A percentile compares a stretch with the other conserved stretches of the same genome.
Conservation (phyloP, 2,888 invertebrate genomes). For the Xylota sylvarum region DNA sequence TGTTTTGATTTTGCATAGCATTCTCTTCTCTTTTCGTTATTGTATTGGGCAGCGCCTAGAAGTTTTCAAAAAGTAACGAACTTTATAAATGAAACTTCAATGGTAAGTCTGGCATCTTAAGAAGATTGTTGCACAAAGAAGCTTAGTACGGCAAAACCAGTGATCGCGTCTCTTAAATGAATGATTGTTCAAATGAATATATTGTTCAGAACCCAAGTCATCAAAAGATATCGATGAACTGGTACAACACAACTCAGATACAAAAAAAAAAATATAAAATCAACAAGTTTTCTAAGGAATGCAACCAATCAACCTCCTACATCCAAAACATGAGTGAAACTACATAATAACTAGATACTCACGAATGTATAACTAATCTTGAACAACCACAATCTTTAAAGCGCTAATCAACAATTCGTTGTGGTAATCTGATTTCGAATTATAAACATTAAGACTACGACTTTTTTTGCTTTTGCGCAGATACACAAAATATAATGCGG, state of each 20-base stretch:
- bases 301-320: not conserved
- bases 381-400: not conserved
- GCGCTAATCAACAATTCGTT: constrained; percentile 4
- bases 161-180: too few relatives aligned
- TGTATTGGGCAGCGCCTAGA: too few relatives aligned
- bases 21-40: too few relatives aligned
- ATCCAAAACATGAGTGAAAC: not conserved
- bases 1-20: too few relatives aligned
- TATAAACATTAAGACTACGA: not conserved
- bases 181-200: too few relatives aligned
- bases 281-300: not conserved
- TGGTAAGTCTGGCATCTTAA: too few relatives aligned
- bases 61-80: too few relatives aligned
- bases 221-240: too few relatives aligned
- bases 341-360: not conserved
- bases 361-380: not conserved
- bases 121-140: too few relatives aligned
- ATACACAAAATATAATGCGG: constrained; percentile 1
- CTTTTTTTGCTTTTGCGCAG: not conserved
- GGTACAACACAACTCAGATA: not conserved
- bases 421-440: not conserved
- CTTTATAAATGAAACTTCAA: too few relatives aligned
- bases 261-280: not conserved
- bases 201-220: too few relatives aligned
- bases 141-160: too few relatives aligned